Evolutionary conservation across 2,888 invertebrate species (phyloP).

Genomic region (Cryptocephalus moraei): DNA sequence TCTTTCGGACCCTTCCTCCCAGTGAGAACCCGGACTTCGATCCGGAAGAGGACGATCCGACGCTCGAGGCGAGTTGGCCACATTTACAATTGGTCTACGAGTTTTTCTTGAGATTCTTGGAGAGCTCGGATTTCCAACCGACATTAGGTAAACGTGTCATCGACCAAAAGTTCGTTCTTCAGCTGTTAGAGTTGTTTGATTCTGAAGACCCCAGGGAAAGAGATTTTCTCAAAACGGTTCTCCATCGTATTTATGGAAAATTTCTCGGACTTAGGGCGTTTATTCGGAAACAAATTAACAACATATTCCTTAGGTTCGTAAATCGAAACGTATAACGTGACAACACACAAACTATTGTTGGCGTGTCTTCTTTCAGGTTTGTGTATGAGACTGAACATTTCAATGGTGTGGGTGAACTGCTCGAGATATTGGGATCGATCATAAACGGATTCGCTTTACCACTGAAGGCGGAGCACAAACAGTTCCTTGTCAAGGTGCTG

Average conservation of each 20-base stretch:
- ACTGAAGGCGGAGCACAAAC: constrained; percentile 95
- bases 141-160: constrained; percentile 69
- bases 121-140: constrained; percentile 97
- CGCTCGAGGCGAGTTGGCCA: constrained; percentile 98
- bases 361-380: constrained; percentile 53
- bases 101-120: constrained; percentile 95
- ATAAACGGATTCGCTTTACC: constrained; percentile 98
- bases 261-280: constrained; percentile 92
- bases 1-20: constrained; percentile 98
- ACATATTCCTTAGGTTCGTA: constrained; percentile 76
- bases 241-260: constrained; percentile 97
- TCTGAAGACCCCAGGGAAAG: constrained; percentile 94
- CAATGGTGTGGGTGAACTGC: constrained; percentile 92
- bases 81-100: constrained; percentile 98
- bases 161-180: constrained; percentile 96
- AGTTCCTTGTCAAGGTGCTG: constrained; percentile 81
- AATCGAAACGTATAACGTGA: background rate
- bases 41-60: constrained; percentile 99
- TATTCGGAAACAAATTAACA: constrained; percentile 96
- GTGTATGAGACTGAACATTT: constrained; percentile 98
- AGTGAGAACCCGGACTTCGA: constrained; percentile 95
- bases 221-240: constrained; percentile 94
- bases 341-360: background rate
- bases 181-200: constrained; percentile 91
- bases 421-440: constrained; percentile 96